Conservation (phyloP, 2,888 invertebrate genomes). For the Chymomyza amoena region DNA sequence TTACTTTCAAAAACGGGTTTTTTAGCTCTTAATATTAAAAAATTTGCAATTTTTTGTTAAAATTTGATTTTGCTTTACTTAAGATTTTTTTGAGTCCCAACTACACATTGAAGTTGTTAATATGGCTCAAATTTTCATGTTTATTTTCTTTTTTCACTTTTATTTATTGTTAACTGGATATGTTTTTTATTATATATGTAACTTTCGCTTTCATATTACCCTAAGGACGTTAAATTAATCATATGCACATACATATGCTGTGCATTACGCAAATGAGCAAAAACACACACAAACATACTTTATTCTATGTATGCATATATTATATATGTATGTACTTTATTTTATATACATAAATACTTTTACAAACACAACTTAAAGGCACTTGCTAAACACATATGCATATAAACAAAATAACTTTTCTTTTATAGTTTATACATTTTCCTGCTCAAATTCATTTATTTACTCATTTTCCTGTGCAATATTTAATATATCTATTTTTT, state of each 20-base stretch:
- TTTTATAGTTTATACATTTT: neutral
- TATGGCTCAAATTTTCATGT: neutral
- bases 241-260: neutral
- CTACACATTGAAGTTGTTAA: too few species aligned
- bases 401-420: too few species aligned
- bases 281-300: slow-evolving; percentile 14
- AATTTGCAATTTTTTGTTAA: too few species aligned
- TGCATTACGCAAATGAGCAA: slow-evolving; percentile 30
- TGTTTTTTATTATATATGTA: neutral
- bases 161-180: neutral
- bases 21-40: too few species aligned
- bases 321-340: neutral
- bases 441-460: neutral
- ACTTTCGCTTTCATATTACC: neutral
- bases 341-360: slow-evolving; percentile 11
- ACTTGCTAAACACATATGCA: too few species aligned
- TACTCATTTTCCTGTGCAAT: neutral
- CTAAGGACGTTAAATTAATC: neutral
- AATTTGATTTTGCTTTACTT: too few species aligned
- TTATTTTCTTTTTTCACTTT: neutral
- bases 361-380: too few species aligned
- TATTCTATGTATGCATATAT: slow-evolving; percentile 9
- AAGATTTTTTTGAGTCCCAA: too few species aligned
- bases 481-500: neutral
- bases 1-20: too few species aligned